Base-by-base conservation (phyloP, 2,797 vertebrate species). In the Coreius guichenoti region DNA sequence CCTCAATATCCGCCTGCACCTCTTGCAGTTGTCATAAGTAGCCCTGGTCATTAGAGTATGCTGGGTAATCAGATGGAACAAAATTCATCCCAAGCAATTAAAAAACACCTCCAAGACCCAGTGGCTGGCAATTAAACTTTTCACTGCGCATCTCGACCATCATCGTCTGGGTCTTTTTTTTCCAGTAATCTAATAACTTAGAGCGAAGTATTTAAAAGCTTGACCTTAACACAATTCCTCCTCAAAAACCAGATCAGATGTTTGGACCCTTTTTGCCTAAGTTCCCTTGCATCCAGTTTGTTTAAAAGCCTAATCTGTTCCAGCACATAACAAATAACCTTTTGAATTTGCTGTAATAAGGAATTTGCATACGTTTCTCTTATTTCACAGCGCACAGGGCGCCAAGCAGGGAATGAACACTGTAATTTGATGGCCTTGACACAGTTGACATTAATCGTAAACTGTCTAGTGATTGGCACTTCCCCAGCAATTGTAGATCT, bases 401-500 rank as follows among this genome's bases (percentile, higher is more conserved):
- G 74, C 69, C 68, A 68, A 81, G 86, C 76, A 89, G 81, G 87
- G 80, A 86, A 90, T 88, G 80, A 89, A 87, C 84, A 74, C 86
- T 86, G 81, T 89, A 89, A 89, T 92, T 91, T 86, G 63, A 91
- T 75, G 78, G 87, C 90, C 87, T 89, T 88, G 93, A 92, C 95
- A 94, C 94, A 93, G 93, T 91, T 94, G 94, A 94, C 96, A 95
- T 96, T 96, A 94, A 94, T 96, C 93, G 91, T 91, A 88, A 93
- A 94, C 94, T 95, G 93, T 93, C 88, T 85, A 91, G 93, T 94
- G 92, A 95, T 95, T 92, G 94, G 94, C 93, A 94, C 95, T 94
- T 96, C 93, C 93, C 92, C 93, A 93, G 93, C 97, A 96, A 97
- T 97, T 97, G 96, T 96, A 96, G 95, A 95, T 95, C 95, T 94